Base-by-base conservation (phyloP, 2,797 vertebrate species). In the Miichthys miiuy region DNA sequence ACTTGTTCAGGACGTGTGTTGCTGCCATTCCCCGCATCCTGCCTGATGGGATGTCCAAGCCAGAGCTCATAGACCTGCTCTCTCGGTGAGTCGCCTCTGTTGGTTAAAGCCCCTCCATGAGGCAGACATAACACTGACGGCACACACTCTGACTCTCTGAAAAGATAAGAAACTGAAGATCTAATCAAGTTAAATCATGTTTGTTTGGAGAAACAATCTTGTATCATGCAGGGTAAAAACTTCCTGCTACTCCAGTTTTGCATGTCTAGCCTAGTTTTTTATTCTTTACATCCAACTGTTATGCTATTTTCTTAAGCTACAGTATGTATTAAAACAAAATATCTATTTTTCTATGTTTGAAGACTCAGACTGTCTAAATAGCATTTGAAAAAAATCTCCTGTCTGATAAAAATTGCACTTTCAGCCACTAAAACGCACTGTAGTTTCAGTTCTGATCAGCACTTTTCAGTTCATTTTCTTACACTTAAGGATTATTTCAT, bases 31-130 rank as follows among this genome's bases (percentile, higher is more conserved):
- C 98, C 82, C 97, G 98, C 21, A 92, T 99, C 55, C 96, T 99
- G 88, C 98, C 98, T 5, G 98, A 99, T 25, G 98, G 98, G 87
- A 97, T 99, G 97, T 97, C 97, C 79, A 99, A 98, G 91, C 95
- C 96, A n/a, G 98, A 99, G 89, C 93, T 99, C 76, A 98, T 99
- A 5, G 98, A 99, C 92, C 84, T 93, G 67, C 90, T 94, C 6
- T 91, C 89, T 50, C 88, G 92, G 93, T 94, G 72, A 81, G 87
- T 62, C 1, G 11, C 10, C 14, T 55, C 13, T 72, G n/a, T 79
- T 34, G 2, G 52, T 34, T 12, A 51, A 75, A 55, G 44, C 23
- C 23, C 11, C 25, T 64, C 21, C 16, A 16, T 62, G 25, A 30
- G 34, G 10, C 11, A 41, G 25, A 34, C 38, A 44, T 41, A 58